These are phyloP conservation scores for Hoplias malabaricus DNA, from an alignment of 2,113 vertebrate genomes.

Conservation along the genomic window DNA sequence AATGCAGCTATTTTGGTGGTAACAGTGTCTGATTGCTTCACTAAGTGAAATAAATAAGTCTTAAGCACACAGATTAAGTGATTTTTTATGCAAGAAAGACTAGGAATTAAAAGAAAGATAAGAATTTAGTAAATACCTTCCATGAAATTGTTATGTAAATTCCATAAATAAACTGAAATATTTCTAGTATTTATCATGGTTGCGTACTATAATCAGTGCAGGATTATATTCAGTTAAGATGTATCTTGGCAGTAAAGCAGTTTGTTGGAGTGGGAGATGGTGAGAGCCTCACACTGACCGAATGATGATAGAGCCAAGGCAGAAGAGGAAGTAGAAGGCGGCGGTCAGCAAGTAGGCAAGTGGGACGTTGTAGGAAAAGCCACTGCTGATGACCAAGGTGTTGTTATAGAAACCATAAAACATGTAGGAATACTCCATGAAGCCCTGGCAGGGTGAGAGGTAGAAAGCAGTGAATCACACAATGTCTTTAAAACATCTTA, in stretches of 20 bases:
- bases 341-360: slow-evolving; percentile 79
- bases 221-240: not conserved
- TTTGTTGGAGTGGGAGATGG: not conserved
- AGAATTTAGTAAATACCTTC: no score
- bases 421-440: slow-evolving; percentile 83
- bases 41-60: no score
- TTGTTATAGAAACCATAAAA: slow-evolving; percentile 88
- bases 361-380: slow-evolving; percentile 76
- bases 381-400: slow-evolving; percentile 45
- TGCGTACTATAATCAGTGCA: not conserved
- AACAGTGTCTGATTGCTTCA: no score
- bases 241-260: not conserved
- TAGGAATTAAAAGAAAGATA: no score
- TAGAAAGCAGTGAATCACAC: not conserved
- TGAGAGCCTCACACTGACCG: slow-evolving; percentile 68
- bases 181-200: not conserved
- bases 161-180: no score
- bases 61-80: no score
- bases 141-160: no score
- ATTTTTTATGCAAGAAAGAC: no score
- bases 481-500: no score
- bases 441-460: slow-evolving; percentile 71
- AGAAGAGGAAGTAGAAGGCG: slow-evolving; percentile 74
- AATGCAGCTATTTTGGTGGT: no score
- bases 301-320: slow-evolving; percentile 76